phyloP scores from a whole-genome alignment of 2,797 vertebrate species.

The Lacerta viridis region DNA sequence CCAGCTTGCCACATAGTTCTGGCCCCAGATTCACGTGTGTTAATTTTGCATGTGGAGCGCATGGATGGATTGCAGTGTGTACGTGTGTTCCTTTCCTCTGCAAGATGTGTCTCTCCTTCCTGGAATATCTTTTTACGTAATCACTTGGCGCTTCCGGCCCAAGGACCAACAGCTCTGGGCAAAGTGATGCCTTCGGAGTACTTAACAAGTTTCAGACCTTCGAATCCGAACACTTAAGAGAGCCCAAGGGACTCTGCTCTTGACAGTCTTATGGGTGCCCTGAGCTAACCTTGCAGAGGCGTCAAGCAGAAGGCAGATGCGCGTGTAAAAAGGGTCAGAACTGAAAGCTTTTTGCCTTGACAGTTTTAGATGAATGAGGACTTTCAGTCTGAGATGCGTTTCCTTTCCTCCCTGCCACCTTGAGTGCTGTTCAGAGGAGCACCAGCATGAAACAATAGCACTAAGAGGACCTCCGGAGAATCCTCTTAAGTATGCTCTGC shows the following conservation, averaged over 20 bases:
- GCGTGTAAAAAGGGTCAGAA: slow-evolving; percentile 9
- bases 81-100: neutral
- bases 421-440: neutral
- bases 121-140: slow-evolving; percentile 27
- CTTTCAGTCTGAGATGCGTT: neutral
- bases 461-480: neutral
- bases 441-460: neutral
- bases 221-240: slow-evolving; percentile 38
- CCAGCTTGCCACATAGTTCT: neutral
- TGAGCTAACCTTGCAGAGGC: slow-evolving; percentile 14
- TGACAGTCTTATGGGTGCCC: slow-evolving; percentile 27
- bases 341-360: neutral
- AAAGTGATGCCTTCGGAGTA: slow-evolving; percentile 28
- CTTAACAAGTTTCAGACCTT: slow-evolving; percentile 32
- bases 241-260: slow-evolving; percentile 19
- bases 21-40: neutral
- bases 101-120: neutral
- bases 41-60: neutral
- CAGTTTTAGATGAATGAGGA: neutral
- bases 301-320: slow-evolving; percentile 23
- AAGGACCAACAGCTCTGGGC: slow-evolving; percentile 21
- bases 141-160: slow-evolving; percentile 2
- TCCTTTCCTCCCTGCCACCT: neutral
- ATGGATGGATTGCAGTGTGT: neutral
- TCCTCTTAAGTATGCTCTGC: neutral